A percentile compares a stretch with the other conserved stretches of the same genome.
Evolutionary conservation across 2,888 invertebrate genomes (phyloP).

Genomic region (Matsumyia berberina): DNA sequence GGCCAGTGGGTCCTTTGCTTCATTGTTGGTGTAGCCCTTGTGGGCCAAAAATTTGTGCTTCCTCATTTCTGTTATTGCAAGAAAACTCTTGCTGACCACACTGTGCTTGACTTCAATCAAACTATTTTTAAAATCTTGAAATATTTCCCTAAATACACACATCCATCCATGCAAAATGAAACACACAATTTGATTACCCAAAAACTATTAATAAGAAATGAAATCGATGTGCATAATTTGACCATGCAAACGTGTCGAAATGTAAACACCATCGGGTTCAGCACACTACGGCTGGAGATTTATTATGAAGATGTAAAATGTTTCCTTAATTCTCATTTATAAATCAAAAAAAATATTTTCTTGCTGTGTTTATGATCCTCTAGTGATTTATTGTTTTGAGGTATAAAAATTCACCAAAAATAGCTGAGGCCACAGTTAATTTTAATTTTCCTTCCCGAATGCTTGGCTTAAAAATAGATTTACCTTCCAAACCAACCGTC

Average conservation of each 20-base stretch:
- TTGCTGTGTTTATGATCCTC: conserved; percentile 37
- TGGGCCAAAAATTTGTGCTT: no score
- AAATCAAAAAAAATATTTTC: conserved; percentile 35
- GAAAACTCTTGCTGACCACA: no score
- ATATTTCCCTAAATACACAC: no score
- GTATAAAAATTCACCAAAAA: conserved; percentile 27
- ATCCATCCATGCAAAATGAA: neutral
- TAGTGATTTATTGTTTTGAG: conserved; percentile 51
- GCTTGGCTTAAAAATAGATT: neutral
- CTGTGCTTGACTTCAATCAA: no score
- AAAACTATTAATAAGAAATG: conserved; percentile 1
- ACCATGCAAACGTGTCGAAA: conserved; percentile 25
- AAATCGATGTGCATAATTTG: neutral
- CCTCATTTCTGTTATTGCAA: no score
- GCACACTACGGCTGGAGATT: neutral
- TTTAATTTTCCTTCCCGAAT: neutral
- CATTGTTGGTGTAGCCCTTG: no score
- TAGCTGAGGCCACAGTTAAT: conserved; percentile 18
- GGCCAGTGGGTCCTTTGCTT: no score
- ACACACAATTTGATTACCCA: neutral
- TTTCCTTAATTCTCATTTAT: conserved; percentile 12
- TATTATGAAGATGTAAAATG: neutral
- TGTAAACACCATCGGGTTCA: conserved; percentile 10
- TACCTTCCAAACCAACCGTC: no score
- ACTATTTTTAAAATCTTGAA: no score